Conservation (phyloP, 2,797 vertebrate genomes). For the Alcedo atthis region DNA sequence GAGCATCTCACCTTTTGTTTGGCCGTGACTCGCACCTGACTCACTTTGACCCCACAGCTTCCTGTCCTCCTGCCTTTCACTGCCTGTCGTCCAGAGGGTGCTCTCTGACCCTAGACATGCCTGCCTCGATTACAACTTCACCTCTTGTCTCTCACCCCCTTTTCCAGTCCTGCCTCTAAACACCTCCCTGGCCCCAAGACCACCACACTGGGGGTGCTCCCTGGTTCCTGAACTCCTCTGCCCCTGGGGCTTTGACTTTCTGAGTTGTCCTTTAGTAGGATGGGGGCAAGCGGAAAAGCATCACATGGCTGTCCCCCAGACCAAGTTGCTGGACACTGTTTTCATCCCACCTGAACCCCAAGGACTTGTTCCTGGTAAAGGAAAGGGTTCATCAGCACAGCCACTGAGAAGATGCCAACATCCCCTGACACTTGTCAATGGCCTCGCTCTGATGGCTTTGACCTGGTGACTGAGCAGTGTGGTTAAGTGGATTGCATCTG, state of each 20-base stretch:
- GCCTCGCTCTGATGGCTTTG: background rate
- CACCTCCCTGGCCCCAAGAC: background rate
- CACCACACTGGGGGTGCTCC: background rate
- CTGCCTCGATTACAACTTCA: background rate
- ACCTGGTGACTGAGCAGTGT: background rate
- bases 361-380: background rate
- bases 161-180: background rate
- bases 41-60: conserved; percentile 50
- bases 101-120: background rate
- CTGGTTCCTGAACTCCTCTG: background rate
- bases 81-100: background rate
- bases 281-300: background rate
- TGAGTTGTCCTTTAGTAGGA: background rate
- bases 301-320: background rate
- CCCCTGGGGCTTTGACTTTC: background rate
- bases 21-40: conserved; percentile 27
- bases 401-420: background rate
- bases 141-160: background rate
- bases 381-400: background rate
- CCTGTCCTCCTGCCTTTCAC: conserved; percentile 46
- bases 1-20: conserved; percentile 47
- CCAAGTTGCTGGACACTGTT: background rate
- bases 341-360: background rate
- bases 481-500: background rate
- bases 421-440: background rate